Evolutionary conservation across 2,888 invertebrate genomes (phyloP).

Genomic region (Frankliniella intonsa): DNA sequence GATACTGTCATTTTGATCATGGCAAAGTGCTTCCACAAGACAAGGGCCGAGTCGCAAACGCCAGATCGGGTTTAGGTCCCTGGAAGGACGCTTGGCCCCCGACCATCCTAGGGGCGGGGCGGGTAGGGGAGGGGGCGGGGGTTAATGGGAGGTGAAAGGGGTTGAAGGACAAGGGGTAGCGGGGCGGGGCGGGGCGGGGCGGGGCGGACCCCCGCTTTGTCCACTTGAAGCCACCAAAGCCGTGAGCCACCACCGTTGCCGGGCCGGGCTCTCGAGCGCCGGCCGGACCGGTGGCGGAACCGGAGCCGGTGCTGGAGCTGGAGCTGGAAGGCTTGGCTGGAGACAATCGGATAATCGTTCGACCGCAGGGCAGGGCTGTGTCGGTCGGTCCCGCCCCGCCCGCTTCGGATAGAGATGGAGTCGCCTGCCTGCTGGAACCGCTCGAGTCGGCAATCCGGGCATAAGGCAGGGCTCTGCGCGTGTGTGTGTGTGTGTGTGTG

Average conservation of each 20-base stretch:
- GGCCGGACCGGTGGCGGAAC: background rate
- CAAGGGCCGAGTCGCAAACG: too few relatives aligned
- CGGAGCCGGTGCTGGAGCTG: background rate
- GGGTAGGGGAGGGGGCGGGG: background rate
- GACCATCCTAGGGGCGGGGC: too few relatives aligned
- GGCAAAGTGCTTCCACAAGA: background rate
- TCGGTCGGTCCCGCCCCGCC: background rate
- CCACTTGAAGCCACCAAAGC: background rate
- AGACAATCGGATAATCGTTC: constrained; percentile 6
- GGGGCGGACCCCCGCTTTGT: background rate
- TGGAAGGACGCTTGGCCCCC: too few relatives aligned
- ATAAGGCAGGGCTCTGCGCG: background rate
- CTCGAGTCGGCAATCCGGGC: background rate
- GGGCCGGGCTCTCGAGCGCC: background rate
- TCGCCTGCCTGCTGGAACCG: background rate
- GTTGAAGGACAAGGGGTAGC: background rate
- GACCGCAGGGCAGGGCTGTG: constrained; percentile 5
- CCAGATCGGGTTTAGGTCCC: too few relatives aligned
- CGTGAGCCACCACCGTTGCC: background rate
- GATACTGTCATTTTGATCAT: background rate
- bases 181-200: background rate
- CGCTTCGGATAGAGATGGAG: background rate
- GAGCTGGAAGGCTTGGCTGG: background rate
- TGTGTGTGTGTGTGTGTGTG: background rate
- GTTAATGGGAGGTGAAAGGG: background rate